Evolutionary conservation across 37 sponge, comb jelly and placozoan genomes (phyloP).

Genomic region (Aplysina aerophoba): DNA sequence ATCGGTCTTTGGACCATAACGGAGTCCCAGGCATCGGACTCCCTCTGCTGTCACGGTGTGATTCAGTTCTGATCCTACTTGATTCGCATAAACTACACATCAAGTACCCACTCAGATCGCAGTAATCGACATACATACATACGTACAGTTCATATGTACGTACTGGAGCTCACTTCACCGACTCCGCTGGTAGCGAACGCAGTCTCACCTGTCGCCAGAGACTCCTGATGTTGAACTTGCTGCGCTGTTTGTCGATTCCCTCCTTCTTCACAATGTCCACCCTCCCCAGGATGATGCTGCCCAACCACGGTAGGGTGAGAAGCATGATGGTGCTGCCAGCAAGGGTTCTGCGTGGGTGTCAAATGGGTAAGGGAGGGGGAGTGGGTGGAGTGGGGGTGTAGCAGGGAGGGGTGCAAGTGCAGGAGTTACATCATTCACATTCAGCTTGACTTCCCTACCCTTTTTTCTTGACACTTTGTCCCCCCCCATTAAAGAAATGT

Average conservation of each 20-base stretch:
- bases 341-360: conserved; percentile 63
- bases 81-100: background rate
- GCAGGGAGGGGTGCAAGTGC: too few species aligned
- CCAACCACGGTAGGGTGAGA: conserved; percentile 90
- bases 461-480: background rate
- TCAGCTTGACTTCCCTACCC: too few species aligned
- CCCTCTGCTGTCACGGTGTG: too few species aligned
- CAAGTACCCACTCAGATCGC: background rate
- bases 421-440: too few species aligned
- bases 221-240: conserved; percentile 53
- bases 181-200: background rate
- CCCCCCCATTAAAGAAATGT: background rate
- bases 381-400: background rate
- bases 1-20: too few species aligned
- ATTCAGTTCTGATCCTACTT: background rate
- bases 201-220: conserved; percentile 59
- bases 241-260: conserved; percentile 53
- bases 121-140: background rate
- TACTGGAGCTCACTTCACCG: too few species aligned
- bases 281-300: conserved; percentile 79
- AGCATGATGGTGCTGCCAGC: conserved; percentile 97
- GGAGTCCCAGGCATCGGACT: too few species aligned
- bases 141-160: too few species aligned
- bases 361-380: too few species aligned
- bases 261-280: conserved; percentile 81